Evolutionary conservation across 2,797 vertebrate genomes (phyloP).

Genomic region (Hephaestus fuliginosus): DNA sequence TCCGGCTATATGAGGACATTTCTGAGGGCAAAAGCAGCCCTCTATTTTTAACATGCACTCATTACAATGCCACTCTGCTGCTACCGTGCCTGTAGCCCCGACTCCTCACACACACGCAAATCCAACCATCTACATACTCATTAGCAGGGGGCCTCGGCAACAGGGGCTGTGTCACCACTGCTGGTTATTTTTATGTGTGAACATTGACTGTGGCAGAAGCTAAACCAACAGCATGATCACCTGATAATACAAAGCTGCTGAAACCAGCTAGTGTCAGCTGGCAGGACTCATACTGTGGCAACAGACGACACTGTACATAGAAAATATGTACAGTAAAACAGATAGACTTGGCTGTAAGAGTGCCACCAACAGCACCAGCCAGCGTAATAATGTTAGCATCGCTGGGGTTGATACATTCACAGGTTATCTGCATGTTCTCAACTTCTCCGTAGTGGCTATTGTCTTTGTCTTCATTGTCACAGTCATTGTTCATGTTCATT

Average conservation of each 20-base stretch:
- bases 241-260: slow-evolving; percentile 34
- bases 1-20: slow-evolving; percentile 55
- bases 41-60: slow-evolving; percentile 74
- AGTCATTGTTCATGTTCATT: slow-evolving; percentile 17
- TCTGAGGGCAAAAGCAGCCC: slow-evolving; percentile 54
- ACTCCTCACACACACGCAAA: slow-evolving; percentile 26
- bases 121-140: slow-evolving; percentile 25
- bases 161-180: slow-evolving; percentile 46
- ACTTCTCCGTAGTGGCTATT: neutral
- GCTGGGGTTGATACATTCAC: slow-evolving; percentile 1
- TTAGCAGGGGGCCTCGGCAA: slow-evolving; percentile 40
- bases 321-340: neutral
- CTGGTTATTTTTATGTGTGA: slow-evolving; percentile 50
- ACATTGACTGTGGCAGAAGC: slow-evolving; percentile 26
- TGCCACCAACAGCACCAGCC: slow-evolving; percentile 5
- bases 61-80: slow-evolving; percentile 52
- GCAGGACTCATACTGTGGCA: slow-evolving; percentile 3
- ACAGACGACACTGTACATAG: neutral
- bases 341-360: neutral
- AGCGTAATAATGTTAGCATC: slow-evolving; percentile 10
- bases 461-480: slow-evolving; percentile 23
- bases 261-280: slow-evolving; percentile 28
- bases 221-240: slow-evolving; percentile 42
- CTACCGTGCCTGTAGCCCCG: slow-evolving; percentile 25
- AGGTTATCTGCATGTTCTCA: neutral